Evolutionary conservation across 2,888 invertebrate species (phyloP).

Genomic region (Drosophila quinaria): DNA sequence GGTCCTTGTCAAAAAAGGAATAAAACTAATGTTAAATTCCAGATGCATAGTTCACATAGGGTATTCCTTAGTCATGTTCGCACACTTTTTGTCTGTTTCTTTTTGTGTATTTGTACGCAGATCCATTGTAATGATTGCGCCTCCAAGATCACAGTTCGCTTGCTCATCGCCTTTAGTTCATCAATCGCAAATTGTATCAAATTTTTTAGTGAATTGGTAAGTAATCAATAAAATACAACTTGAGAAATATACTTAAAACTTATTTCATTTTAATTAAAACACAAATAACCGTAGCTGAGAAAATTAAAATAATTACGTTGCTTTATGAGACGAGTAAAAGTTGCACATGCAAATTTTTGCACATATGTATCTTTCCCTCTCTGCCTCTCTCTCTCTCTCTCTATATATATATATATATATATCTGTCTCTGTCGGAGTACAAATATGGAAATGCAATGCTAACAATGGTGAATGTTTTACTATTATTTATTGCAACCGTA

Average conservation of each 20-base stretch:
- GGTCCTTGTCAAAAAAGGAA: background rate
- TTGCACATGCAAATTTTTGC: conserved; percentile 45
- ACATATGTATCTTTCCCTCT: conserved; percentile 10
- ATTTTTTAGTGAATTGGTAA: background rate
- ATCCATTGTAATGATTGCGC: conserved; percentile 9
- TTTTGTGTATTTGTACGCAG: conserved; percentile 1
- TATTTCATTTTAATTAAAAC: background rate
- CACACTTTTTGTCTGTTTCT: background rate
- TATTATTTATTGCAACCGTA: conserved; percentile 76
- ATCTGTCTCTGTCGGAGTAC: conserved; percentile 17
- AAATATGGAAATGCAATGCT: conserved; percentile 63
- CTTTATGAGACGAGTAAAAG: conserved; percentile 38
- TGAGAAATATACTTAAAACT: background rate
- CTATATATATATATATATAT: too few relatives aligned
- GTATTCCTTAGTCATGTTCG: background rate
- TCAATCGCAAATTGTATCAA: background rate
- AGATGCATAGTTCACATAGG: background rate
- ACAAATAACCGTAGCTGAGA: conserved; percentile 10
- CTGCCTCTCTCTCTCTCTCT: background rate
- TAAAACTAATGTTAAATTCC: too few relatives aligned
- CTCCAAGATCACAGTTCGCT: background rate
- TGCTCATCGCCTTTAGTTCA: conserved; percentile 2
- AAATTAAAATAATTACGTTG: conserved; percentile 35
- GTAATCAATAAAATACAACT: background rate
- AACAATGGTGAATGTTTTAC: conserved; percentile 74